Percentiles rank a stretch among this genome's conserved stretches.
Conservation (phyloP, 2,888 invertebrate genomes). For the Aphidoletes aphidimyza region DNA sequence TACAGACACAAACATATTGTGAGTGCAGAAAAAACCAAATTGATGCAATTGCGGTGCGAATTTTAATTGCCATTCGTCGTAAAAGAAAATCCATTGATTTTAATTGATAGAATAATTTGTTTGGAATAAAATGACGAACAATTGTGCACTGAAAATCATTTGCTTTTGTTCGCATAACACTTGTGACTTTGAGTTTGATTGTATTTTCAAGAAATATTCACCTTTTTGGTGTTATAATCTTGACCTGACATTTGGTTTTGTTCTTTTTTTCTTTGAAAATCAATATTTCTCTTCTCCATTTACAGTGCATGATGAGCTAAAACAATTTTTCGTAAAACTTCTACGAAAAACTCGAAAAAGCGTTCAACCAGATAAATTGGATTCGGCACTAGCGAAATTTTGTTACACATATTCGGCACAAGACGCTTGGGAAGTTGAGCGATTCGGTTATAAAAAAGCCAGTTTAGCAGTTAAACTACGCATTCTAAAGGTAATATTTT, state of each 20-base stretch:
- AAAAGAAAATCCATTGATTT: neutral
- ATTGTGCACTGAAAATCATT: neutral
- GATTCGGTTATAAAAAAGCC: constrained; percentile 94
- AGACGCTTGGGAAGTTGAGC: constrained; percentile 95
- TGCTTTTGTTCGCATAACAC: neutral
- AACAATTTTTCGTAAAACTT: constrained; percentile 89
- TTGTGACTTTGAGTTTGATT: no score
- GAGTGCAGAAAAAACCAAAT: neutral
- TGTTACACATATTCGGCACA: constrained; percentile 89
- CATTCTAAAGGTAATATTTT: constrained; percentile 82
- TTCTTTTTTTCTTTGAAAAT: constrained; percentile 54
- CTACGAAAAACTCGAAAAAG: constrained; percentile 86
- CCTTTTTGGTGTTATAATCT: neutral
- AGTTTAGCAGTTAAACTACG: constrained; percentile 88
- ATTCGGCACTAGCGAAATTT: constrained; percentile 87
- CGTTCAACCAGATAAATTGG: constrained; percentile 89
- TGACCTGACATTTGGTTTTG: neutral
- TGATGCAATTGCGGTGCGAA: neutral
- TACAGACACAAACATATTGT: no score
- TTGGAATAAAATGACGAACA: neutral
- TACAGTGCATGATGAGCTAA: constrained; percentile 83
- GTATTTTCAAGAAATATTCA: neutral
- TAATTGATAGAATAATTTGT: neutral
- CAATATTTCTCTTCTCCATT: constrained; percentile 61
- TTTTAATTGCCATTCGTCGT: neutral